phyloP scores from a whole-genome alignment of 2,113 vertebrate genomes.

The Orthochromis indermauri region DNA sequence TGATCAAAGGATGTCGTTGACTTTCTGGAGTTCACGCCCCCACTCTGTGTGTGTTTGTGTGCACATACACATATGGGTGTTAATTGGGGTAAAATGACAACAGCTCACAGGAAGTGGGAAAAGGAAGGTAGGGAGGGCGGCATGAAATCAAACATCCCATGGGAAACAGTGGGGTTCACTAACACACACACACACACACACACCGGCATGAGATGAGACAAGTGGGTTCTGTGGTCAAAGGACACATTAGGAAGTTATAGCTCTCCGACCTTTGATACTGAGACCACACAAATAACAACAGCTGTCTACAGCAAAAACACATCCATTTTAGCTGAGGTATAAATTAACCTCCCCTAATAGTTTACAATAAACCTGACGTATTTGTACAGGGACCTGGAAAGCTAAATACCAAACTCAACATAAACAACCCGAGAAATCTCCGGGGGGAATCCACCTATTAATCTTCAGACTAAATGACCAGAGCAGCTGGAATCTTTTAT shows the following conservation, averaged over 20 bases:
- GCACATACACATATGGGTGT: conserved; percentile 28
- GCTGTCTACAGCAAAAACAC: conserved; percentile 37
- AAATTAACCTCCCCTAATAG: conserved; percentile 41
- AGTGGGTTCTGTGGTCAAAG: conserved; percentile 60
- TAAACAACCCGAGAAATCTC: conserved; percentile 40
- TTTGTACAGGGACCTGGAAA: conserved; percentile 26
- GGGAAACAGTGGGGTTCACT: conserved; percentile 37
- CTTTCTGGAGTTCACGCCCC: conserved; percentile 58
- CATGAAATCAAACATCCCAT: conserved; percentile 56
- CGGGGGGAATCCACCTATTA: conserved; percentile 9
- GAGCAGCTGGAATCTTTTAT: conserved; percentile 43
- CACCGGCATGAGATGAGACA: conserved; percentile 20
- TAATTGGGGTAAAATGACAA: conserved; percentile 59
- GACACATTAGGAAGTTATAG: conserved; percentile 64
- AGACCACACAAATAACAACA: conserved; percentile 58
- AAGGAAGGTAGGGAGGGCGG: conserved; percentile 45
- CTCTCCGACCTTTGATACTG: conserved; percentile 56
- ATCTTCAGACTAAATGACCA: conserved; percentile 19
- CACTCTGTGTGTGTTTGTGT: not conserved
- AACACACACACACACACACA: conserved; percentile 17
- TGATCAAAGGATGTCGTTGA: conserved; percentile 61
- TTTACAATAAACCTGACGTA: conserved; percentile 25
- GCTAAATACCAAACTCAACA: conserved; percentile 41
- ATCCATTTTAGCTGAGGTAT: conserved; percentile 34
- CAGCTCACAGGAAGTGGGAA: conserved; percentile 61